Conservation (phyloP, 2,888 invertebrate species). For the Deilephila porcellus region DNA sequence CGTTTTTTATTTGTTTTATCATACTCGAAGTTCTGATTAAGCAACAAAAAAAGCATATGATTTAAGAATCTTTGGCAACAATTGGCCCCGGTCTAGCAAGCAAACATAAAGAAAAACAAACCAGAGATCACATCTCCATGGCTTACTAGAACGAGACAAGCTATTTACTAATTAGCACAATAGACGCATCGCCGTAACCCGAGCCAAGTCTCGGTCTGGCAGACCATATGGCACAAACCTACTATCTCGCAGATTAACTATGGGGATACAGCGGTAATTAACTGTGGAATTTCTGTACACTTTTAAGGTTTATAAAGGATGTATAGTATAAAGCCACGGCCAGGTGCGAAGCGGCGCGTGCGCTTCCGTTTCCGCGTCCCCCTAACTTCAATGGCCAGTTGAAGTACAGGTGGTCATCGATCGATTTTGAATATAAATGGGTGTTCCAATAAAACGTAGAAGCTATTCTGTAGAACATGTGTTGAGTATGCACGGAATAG, state of each 20-base stretch:
- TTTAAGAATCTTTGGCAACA: background rate
- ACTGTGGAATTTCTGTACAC: conserved; percentile 49
- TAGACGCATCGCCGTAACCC: conserved; percentile 22
- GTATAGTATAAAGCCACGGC: conserved; percentile 61
- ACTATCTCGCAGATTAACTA: conserved; percentile 16
- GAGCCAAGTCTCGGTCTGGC: conserved; percentile 25
- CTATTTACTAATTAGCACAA: conserved; percentile 25
- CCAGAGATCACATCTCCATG: conserved; percentile 1
- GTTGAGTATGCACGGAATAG: conserved; percentile 13
- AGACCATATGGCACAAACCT: conserved; percentile 20
- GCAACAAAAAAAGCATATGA: background rate
- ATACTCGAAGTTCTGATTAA: background rate
- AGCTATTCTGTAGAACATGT: conserved; percentile 12
- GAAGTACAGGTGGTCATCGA: conserved; percentile 56
- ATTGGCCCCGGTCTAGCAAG: background rate
- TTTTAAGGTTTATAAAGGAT: conserved; percentile 78
- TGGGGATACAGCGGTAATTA: conserved; percentile 21
- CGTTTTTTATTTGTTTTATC: background rate
- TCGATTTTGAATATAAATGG: conserved; percentile 39
- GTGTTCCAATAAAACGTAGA: conserved; percentile 25
- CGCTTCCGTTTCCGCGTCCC: conserved; percentile 71
- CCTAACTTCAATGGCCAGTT: conserved; percentile 28
- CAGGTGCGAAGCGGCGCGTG: conserved; percentile 71
- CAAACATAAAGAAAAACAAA: conserved; percentile 10
- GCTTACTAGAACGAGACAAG: conserved; percentile 21